Evolutionary conservation across 2,797 vertebrate species (phyloP).

Genomic region (Liasis olivaceus): DNA sequence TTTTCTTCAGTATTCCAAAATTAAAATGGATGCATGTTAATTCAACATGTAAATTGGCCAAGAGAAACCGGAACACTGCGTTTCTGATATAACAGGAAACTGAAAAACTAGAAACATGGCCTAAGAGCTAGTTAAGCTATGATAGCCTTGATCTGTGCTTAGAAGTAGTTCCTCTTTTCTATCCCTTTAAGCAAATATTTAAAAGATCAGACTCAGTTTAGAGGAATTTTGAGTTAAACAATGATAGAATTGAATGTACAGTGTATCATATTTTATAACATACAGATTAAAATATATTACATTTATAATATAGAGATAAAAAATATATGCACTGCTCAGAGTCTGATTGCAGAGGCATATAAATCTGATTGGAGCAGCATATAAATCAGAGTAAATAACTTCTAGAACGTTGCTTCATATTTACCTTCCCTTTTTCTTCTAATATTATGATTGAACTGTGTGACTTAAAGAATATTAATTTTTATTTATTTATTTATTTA

Average conservation of each 20-base stretch:
- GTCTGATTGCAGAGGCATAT: too few relatives aligned
- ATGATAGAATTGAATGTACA: neutral
- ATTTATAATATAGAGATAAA: too few relatives aligned
- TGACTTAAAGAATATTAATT: too few relatives aligned
- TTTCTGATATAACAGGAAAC: conserved; percentile 20
- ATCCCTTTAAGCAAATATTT: conserved; percentile 1
- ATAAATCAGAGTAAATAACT: too few relatives aligned
- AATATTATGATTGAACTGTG: too few relatives aligned
- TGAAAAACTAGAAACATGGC: conserved; percentile 15
- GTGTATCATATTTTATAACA: neutral
- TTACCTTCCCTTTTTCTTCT: neutral
- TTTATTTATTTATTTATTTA: too few relatives aligned
- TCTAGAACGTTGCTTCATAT: neutral
- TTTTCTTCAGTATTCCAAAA: conserved; percentile 42
- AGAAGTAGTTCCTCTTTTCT: neutral
- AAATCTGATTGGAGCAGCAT: too few relatives aligned
- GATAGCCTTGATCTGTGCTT: conserved; percentile 19
- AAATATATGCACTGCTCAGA: too few relatives aligned
- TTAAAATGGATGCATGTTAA: conserved; percentile 51
- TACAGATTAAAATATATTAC: too few relatives aligned
- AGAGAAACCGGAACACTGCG: conserved; percentile 20
- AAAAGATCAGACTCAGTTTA: too few relatives aligned
- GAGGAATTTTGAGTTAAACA: neutral
- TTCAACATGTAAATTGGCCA: conserved; percentile 34
- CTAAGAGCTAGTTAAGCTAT: conserved; percentile 29